Percentiles rank a stretch among this genome's conserved stretches.
These are phyloP conservation scores for Struthio camelus DNA, from an alignment of 2,113 vertebrate genomes.

Conservation along the genomic window DNA sequence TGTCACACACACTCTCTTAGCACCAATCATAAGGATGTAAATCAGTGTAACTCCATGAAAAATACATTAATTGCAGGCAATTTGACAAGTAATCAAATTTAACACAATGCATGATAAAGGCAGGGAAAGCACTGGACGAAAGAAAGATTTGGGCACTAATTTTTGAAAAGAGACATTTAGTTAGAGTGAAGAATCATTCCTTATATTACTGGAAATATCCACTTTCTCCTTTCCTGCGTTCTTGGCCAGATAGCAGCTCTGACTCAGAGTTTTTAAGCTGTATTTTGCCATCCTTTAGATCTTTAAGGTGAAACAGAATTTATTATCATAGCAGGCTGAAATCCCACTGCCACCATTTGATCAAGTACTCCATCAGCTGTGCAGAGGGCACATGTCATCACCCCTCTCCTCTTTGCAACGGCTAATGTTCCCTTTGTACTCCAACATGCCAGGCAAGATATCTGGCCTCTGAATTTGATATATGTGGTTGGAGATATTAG, in stretches of 20 bases:
- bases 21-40: not conserved
- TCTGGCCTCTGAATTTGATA: not conserved
- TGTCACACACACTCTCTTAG: not conserved
- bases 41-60: not conserved
- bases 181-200: not conserved
- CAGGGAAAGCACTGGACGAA: not conserved
- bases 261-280: not conserved
- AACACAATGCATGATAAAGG: not conserved
- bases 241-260: not conserved
- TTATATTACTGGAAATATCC: not conserved
- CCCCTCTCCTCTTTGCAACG: not conserved
- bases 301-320: not conserved
- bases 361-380: not conserved
- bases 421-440: not conserved
- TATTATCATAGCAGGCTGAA: not conserved
- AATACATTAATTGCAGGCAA: fast-evolving
- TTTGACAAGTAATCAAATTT: not conserved
- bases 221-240: not conserved
- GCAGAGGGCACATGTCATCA: not conserved
- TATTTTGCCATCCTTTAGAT: not conserved
- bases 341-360: not conserved
- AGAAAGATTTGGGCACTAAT: not conserved
- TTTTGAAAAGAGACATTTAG: not conserved
- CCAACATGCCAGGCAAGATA: not conserved
- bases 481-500: not conserved